A percentile compares a stretch with the other conserved stretches of the same genome.
Evolutionary conservation across 2,113 vertebrate species (phyloP).

Genomic region (Columbina picui): DNA sequence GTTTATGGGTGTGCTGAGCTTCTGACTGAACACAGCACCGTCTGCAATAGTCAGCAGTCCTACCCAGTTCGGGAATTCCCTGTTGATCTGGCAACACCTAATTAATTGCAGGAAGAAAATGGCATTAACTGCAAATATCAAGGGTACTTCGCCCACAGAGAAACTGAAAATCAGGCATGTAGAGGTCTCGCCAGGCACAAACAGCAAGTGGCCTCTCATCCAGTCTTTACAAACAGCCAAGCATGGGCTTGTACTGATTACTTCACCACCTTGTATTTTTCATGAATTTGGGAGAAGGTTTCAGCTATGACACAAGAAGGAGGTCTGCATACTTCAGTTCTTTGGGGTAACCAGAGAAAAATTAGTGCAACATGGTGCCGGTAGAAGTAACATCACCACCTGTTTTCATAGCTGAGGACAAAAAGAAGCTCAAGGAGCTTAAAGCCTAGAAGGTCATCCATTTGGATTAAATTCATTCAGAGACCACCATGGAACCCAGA

Average conservation of each 20-base stretch:
- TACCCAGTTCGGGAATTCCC: not conserved
- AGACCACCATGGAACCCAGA: not conserved
- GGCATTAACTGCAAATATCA: not conserved
- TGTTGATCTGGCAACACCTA: not conserved
- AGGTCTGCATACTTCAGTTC: not conserved
- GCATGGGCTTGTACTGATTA: not conserved
- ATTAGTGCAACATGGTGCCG: not conserved
- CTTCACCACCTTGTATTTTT: not conserved
- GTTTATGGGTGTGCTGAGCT: not conserved
- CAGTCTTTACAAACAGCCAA: not conserved
- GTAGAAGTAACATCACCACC: not conserved
- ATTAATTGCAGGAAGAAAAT: not conserved
- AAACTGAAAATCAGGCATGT: not conserved
- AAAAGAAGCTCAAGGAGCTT: not conserved
- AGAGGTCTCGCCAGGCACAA: not conserved
- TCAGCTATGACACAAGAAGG: not conserved
- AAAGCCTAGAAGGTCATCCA: not conserved
- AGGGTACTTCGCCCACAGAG: rapidly evolving
- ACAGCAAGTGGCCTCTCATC: not conserved
- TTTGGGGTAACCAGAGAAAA: not conserved
- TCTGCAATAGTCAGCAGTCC: not conserved
- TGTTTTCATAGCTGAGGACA: not conserved
- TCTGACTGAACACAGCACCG: not conserved
- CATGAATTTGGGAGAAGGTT: not conserved
- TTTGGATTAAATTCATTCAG: not conserved